Percentiles rank a stretch among this genome's conserved stretches.
Conservation (phyloP, 1,140 invertebrate species). For the Tetramorium simillimum region DNA sequence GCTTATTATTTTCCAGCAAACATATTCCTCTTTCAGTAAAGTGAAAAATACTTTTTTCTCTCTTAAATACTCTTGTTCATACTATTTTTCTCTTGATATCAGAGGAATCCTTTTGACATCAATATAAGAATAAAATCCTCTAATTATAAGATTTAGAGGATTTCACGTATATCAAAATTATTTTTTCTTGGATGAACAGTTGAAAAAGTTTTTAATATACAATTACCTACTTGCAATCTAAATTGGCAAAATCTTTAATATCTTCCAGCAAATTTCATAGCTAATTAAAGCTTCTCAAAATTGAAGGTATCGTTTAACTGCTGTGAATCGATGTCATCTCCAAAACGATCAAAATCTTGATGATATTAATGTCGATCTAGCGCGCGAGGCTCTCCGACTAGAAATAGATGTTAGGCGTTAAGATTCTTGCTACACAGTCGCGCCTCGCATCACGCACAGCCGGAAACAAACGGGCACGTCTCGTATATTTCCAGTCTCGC, state of each 20-base stretch:
- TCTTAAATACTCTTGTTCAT: no score
- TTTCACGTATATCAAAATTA: no score
- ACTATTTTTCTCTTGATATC: no score
- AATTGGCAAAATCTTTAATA: neutral
- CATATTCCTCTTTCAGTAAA: no score
- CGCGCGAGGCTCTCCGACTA: slow-evolving; percentile 47
- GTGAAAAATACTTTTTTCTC: no score
- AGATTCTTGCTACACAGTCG: slow-evolving; percentile 67
- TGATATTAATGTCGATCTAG: slow-evolving; percentile 57
- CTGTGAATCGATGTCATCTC: slow-evolving; percentile 36
- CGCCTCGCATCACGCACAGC: slow-evolving; percentile 58
- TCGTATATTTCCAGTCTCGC: slow-evolving; percentile 70
- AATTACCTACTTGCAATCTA: neutral
- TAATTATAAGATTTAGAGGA: no score
- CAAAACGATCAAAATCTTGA: slow-evolving; percentile 53
- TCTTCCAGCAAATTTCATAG: neutral
- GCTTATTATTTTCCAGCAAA: no score
- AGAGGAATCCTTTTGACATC: no score
- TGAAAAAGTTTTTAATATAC: neutral
- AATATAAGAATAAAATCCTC: no score
- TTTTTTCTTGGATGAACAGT: neutral
- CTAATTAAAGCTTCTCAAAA: neutral
- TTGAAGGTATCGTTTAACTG: neutral
- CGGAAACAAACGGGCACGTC: slow-evolving; percentile 69
- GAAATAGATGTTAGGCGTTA: slow-evolving; percentile 69